These are phyloP conservation scores for Drosophila teissieri DNA, from an alignment of 1,140 invertebrate species.

Conservation along the genomic window DNA sequence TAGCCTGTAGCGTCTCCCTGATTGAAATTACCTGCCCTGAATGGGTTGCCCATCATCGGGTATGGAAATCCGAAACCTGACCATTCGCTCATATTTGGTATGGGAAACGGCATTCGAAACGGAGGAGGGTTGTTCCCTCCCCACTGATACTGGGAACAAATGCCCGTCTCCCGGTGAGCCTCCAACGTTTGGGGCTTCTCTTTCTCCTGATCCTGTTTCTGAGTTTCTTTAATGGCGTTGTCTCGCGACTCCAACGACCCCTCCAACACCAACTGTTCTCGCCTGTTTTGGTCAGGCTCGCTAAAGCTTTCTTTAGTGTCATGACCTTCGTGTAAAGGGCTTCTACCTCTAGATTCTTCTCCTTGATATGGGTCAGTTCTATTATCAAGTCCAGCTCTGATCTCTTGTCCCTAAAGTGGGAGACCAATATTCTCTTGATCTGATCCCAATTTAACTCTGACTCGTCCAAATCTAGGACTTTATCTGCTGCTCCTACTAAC, in stretches of 20 bases:
- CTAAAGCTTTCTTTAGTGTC: too few relatives aligned
- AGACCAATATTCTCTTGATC: neutral
- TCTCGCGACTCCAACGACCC: too few relatives aligned
- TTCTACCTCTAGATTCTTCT: too few relatives aligned
- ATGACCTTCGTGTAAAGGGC: too few relatives aligned
- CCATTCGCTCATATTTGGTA: neutral
- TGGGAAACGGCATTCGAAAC: neutral
- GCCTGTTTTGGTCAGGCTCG: too few relatives aligned
- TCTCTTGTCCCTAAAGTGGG: too few relatives aligned
- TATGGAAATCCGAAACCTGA: neutral
- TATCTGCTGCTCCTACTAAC: too few relatives aligned
- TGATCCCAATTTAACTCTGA: neutral
- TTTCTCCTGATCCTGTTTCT: neutral
- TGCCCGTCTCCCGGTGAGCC: neutral
- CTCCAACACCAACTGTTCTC: too few relatives aligned
- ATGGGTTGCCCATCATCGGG: constrained; percentile 6
- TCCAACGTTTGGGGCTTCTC: too few relatives aligned
- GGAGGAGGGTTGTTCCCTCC: neutral
- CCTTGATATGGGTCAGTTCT: too few relatives aligned
- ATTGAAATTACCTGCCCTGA: neutral
- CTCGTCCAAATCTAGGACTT: neutral
- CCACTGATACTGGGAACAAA: neutral
- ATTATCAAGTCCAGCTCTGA: too few relatives aligned
- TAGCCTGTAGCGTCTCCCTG: neutral
- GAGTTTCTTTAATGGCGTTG: too few relatives aligned